phyloP scores from a whole-genome alignment of 37 sponge, comb jelly and placozoan genomes.

The Cladorhizidae sp. region DNA sequence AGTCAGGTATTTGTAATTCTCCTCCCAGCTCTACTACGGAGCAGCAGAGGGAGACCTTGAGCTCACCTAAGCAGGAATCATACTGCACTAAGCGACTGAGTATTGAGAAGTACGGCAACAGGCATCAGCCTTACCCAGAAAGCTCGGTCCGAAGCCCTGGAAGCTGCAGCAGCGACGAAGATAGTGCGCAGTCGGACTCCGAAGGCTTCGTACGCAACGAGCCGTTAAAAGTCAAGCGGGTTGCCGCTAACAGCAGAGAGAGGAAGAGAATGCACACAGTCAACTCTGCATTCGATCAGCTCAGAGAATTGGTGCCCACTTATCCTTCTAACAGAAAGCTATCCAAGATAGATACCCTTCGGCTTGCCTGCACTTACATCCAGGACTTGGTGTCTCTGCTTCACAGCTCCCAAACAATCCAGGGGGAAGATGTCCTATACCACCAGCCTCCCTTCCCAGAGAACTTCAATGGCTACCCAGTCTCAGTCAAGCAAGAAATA shows the following conservation, averaged over 20 bases:
- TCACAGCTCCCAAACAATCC: conserved; percentile 33
- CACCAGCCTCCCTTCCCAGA: conserved; percentile 10
- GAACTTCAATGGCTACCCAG: conserved; percentile 6
- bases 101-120: background rate
- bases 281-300: conserved; percentile 88
- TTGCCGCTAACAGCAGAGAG: conserved; percentile 85
- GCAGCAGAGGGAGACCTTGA: no score
- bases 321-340: conserved; percentile 92
- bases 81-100: conserved; percentile 9
- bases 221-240: conserved; percentile 39
- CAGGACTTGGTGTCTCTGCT: conserved; percentile 70
- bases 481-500: conserved; percentile 9
- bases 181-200: conserved; percentile 7
- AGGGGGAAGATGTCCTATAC: conserved; percentile 21
- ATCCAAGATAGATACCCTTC: conserved; percentile 92
- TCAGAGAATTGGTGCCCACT: conserved; percentile 84
- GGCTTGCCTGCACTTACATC: conserved; percentile 86
- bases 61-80: conserved; percentile 13
- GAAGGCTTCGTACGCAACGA: background rate
- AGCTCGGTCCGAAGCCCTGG: conserved; percentile 27
- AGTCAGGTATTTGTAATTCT: no score
- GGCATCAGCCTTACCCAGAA: conserved; percentile 34
- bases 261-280: conserved; percentile 91
- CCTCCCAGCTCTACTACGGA: no score
- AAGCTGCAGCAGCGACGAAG: conserved; percentile 57